These are phyloP conservation scores for Nemotelus nigrinus DNA, from an alignment of 2,888 invertebrate genomes.

Conservation along the genomic window DNA sequence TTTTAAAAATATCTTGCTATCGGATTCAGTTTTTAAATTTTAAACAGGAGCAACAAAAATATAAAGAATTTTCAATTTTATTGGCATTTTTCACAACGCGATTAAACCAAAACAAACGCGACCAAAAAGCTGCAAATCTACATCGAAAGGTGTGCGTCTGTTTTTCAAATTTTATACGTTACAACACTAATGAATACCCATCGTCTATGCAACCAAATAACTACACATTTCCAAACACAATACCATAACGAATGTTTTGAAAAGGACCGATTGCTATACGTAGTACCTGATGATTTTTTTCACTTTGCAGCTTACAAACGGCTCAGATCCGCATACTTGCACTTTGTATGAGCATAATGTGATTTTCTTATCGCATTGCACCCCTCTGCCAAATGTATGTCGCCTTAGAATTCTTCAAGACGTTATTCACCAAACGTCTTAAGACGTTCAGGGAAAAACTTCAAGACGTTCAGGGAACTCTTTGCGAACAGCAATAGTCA, in stretches of 20 bases:
- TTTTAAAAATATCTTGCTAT: too few species aligned
- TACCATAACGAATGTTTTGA: neutral
- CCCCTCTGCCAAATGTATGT: slow-evolving; percentile 4
- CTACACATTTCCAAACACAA: neutral
- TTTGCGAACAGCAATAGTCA: slow-evolving; percentile 32
- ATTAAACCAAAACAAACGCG: too few species aligned
- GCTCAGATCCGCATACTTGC: neutral
- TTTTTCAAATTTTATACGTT: too few species aligned
- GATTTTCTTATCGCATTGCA: slow-evolving; percentile 30
- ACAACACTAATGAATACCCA: too few species aligned
- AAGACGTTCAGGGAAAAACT: slow-evolving; percentile 49
- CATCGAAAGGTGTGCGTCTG: too few species aligned
- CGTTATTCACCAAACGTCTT: slow-evolving; percentile 35
- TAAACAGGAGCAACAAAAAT: too few species aligned
- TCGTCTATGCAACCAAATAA: too few species aligned
- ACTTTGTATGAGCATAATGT: neutral
- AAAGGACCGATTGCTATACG: neutral
- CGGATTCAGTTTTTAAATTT: too few species aligned
- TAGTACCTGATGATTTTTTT: slow-evolving; percentile 6
- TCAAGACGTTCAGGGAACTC: slow-evolving; percentile 47
- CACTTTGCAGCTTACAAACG: neutral
- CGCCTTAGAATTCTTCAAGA: slow-evolving; percentile 19
- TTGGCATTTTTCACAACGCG: too few species aligned
- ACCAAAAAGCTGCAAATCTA: too few species aligned
- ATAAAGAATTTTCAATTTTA: too few species aligned